Percentiles rank a stretch among this genome's conserved stretches.
phyloP scores from a whole-genome alignment of 1,140 invertebrate genomes.

The Helicoverpa armigera region DNA sequence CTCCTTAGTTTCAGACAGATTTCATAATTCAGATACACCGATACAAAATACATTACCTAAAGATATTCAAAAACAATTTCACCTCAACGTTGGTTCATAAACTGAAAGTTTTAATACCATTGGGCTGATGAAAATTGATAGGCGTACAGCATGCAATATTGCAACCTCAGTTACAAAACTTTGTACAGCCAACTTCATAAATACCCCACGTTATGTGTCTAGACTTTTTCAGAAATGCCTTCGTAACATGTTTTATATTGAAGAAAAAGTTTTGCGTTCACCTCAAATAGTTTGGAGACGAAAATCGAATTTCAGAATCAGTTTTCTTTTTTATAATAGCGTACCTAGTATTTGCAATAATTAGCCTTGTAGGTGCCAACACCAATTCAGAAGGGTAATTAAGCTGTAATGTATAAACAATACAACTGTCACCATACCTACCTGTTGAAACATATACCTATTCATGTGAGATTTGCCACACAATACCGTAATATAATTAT shows the following conservation, averaged over 20 bases:
- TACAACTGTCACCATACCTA: too few relatives aligned
- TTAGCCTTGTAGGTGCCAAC: not conserved
- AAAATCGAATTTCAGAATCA: slow-evolving; percentile 14
- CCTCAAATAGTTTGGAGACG: not conserved
- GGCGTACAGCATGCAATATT: slow-evolving; percentile 40
- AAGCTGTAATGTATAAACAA: too few relatives aligned
- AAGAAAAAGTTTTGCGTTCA: slow-evolving; percentile 29
- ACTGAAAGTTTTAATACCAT: slow-evolving; percentile 45
- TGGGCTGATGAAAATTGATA: slow-evolving; percentile 46
- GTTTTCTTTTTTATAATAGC: not conserved
- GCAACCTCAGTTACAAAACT: slow-evolving; percentile 17
- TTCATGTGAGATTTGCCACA: not conserved
- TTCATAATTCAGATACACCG: not conserved
- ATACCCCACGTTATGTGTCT: slow-evolving; percentile 37
- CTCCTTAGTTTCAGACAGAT: not conserved
- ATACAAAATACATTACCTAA: not conserved
- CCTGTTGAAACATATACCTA: not conserved
- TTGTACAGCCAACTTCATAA: slow-evolving; percentile 38
- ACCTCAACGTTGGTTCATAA: not conserved
- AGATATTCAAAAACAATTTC: slow-evolving; percentile 28
- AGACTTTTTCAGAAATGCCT: slow-evolving; percentile 13
- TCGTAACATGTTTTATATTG: slow-evolving; percentile 24
- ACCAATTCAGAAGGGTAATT: not conserved
- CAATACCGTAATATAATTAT: not conserved
- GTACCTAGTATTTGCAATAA: not conserved